Evolutionary conservation across 2,888 invertebrate genomes (phyloP), one percentile per base, ranked within the genome.

Genomic region (Charanyca ferruginea): DNA sequence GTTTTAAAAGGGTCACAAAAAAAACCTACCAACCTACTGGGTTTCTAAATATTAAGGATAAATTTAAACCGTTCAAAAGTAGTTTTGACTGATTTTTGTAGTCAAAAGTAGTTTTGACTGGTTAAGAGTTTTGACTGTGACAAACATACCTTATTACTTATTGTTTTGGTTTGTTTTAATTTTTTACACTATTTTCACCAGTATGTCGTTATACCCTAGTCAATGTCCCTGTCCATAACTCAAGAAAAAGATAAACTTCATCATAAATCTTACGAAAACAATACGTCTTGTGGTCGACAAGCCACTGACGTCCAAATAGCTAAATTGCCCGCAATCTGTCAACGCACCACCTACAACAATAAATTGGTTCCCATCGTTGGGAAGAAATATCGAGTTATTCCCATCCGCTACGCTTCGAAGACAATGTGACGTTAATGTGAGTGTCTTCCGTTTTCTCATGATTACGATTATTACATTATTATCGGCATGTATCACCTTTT

Each of bases 301-400:
- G 48, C 23, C 48, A 47, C 32, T 54, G 45, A 77, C 49, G 32
- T 49, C 32, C 47, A 57, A 25, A 65, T 7, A 28, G 35, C 45
- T 45, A 61, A 55, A 74, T 75, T 77, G 54, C 49, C 45, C 28
- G 67, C 67, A 77, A 77, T 75, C 66, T 73, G 67, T 77, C 74
- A 77, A 77, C 45, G 42, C 44, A 48, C 32, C 59, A 52, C 65
- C 58, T 18, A 20, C 54, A 7, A 49, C 41, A 57, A 47, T 58
- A 77, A 59, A 77, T 76, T 54, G 18, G 23, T 72, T 51, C 74
- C 78, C 54, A 66, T 77, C 48, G 25, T 44, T 59, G 53, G 78
- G 20, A 52, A 53, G 9, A 64, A 20, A 51, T 77, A 62, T 59
- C 49, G 54, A 38, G 47, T 47, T 71, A 65, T 73, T 77, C 41